These are phyloP conservation scores for Orientallactaga bullata DNA, from an alignment of 2,113 vertebrate species.

Conservation along the genomic window DNA sequence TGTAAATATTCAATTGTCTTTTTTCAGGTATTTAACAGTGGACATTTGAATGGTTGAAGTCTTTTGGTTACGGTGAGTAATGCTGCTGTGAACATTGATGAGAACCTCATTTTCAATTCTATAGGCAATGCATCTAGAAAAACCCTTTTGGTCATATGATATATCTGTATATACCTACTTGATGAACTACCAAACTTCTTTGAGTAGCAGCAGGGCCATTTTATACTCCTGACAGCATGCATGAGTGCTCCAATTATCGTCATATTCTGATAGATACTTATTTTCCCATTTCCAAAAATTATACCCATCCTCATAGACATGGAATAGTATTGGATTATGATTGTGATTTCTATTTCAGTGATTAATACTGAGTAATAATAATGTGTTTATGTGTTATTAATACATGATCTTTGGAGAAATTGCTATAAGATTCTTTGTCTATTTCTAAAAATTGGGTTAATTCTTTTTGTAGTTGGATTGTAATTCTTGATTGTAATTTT, in stretches of 20 bases:
- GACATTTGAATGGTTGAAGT: background rate
- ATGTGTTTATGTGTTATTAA: too few relatives aligned
- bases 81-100: background rate
- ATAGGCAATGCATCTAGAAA: background rate
- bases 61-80: background rate
- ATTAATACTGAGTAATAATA: too few relatives aligned
- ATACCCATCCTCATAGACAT: background rate
- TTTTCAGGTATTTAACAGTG: background rate
- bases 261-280: background rate
- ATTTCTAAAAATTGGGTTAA: too few relatives aligned
- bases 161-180: background rate
- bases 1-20: background rate
- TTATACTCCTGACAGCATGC: background rate
- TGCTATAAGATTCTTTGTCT: too few relatives aligned
- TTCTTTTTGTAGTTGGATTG: too few relatives aligned
- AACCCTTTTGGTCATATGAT: background rate
- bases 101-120: background rate
- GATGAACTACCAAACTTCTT: background rate
- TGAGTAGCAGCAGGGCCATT: background rate
- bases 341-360: background rate
- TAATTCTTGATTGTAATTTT: too few relatives aligned
- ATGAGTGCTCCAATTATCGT: background rate
- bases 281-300: background rate
- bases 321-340: background rate
- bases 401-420: too few relatives aligned